phyloP scores from a whole-genome alignment of 2,797 vertebrate genomes.

The Diceros bicornis region DNA sequence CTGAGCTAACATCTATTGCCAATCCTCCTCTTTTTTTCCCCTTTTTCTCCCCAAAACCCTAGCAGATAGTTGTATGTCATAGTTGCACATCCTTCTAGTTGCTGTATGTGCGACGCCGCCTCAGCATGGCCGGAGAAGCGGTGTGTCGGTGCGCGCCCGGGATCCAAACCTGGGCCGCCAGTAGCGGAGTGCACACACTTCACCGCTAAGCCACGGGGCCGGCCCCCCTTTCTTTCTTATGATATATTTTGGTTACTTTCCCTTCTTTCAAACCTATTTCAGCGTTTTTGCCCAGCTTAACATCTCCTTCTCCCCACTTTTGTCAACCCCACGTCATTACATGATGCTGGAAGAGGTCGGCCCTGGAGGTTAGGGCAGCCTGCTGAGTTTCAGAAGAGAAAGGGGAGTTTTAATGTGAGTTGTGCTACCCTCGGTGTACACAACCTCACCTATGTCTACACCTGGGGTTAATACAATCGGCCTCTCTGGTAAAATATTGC shows the following conservation, averaged over 20 bases:
- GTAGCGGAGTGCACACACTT: no score
- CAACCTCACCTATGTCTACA: not conserved
- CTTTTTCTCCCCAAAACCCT: no score
- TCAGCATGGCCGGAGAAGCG: no score
- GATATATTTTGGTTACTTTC: constrained; percentile 22
- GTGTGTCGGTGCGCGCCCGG: no score
- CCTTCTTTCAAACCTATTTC: constrained; percentile 15
- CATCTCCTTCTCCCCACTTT: not conserved
- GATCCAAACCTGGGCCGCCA: no score
- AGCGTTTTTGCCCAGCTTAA: not conserved
- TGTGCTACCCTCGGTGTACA: constrained; percentile 8
- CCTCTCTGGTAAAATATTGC: not conserved
- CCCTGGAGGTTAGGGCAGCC: not conserved
- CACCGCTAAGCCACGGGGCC: no score
- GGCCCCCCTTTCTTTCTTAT: constrained; percentile 56
- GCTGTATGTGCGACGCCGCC: no score
- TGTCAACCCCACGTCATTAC: not conserved
- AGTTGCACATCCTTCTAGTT: no score
- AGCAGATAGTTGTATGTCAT: no score
- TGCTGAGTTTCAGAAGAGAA: constrained; percentile 47
- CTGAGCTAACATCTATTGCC: no score
- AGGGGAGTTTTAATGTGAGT: not conserved
- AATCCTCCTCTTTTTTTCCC: no score
- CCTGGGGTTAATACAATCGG: not conserved
- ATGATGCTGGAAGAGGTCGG: not conserved